These are phyloP conservation scores for Aspidiotus destructor DNA, from an alignment of 2,888 invertebrate species.

Conservation along the genomic window DNA sequence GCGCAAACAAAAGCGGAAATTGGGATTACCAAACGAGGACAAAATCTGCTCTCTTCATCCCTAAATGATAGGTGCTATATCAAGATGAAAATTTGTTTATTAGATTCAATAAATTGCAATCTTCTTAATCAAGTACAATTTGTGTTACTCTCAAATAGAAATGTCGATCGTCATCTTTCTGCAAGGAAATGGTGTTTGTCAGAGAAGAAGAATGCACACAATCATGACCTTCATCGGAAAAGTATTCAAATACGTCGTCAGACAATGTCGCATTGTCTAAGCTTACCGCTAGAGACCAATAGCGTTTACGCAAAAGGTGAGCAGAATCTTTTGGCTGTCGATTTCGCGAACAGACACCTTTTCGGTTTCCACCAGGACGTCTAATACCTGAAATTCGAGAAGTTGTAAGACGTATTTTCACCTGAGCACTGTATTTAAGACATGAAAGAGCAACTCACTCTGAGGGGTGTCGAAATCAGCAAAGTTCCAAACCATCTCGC, in stretches of 20 bases:
- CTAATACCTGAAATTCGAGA: constrained; percentile 51
- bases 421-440: constrained; percentile 31
- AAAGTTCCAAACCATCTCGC: constrained; percentile 98
- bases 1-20: no score
- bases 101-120: no score
- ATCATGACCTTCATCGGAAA: no score
- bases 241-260: constrained; percentile 41
- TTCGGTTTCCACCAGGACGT: constrained; percentile 78
- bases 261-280: constrained; percentile 51
- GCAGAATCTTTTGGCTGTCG: constrained; percentile 86
- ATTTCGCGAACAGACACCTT: constrained; percentile 79
- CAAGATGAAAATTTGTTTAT: no score
- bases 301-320: constrained; percentile 67
- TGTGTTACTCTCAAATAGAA: no score
- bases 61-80: no score
- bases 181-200: no score
- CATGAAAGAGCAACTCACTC: constrained; percentile 47
- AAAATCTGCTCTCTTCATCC: no score
- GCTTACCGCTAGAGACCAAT: constrained; percentile 56
- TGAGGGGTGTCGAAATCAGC: constrained; percentile 95
- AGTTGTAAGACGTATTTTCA: not conserved
- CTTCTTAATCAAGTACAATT: no score
- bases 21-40: no score
- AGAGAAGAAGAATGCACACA: no score
- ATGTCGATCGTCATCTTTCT: no score